These are phyloP conservation scores for Drosophila insularis DNA, from an alignment of 1,140 invertebrate species.

Conservation along the genomic window DNA sequence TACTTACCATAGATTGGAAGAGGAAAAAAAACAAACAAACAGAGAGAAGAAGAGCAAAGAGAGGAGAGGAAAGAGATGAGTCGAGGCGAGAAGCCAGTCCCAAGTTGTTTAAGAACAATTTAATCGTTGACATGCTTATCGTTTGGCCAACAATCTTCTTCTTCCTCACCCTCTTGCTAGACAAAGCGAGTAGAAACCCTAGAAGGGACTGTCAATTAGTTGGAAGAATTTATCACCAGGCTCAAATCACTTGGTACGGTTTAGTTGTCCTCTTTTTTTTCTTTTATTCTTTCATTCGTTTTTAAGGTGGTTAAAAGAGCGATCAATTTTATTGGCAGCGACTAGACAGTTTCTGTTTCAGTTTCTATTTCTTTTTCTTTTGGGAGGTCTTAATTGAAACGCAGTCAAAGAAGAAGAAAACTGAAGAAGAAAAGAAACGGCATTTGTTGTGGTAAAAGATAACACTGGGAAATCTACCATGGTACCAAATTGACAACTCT, in stretches of 20 bases:
- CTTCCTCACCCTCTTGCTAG: conserved; percentile 26
- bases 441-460: conserved; percentile 36
- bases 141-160: conserved; percentile 55
- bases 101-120: conserved; percentile 52
- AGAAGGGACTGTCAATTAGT: conserved; percentile 74
- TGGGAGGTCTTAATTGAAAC: conserved; percentile 77
- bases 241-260: conserved; percentile 67
- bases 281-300: conserved; percentile 17
- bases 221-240: conserved; percentile 71
- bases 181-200: conserved; percentile 22
- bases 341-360: conserved; percentile 52
- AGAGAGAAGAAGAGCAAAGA: conserved; percentile 8
- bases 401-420: conserved; percentile 24
- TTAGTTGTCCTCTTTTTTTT: conserved; percentile 4
- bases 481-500: conserved; percentile 8
- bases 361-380: conserved; percentile 23
- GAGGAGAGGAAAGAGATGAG: conserved; percentile 20
- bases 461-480: conserved; percentile 11
- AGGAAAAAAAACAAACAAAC: conserved; percentile 20
- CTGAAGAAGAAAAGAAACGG: conserved; percentile 33
- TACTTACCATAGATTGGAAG: conserved; percentile 39
- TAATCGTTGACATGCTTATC: conserved; percentile 67
- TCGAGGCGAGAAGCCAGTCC: conserved; percentile 1
- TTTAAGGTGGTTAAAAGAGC: conserved; percentile 62
- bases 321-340: conserved; percentile 70